Base-by-base conservation (phyloP, 1,140 invertebrate species). In the Scaptodrosophila lebanonensis region DNA sequence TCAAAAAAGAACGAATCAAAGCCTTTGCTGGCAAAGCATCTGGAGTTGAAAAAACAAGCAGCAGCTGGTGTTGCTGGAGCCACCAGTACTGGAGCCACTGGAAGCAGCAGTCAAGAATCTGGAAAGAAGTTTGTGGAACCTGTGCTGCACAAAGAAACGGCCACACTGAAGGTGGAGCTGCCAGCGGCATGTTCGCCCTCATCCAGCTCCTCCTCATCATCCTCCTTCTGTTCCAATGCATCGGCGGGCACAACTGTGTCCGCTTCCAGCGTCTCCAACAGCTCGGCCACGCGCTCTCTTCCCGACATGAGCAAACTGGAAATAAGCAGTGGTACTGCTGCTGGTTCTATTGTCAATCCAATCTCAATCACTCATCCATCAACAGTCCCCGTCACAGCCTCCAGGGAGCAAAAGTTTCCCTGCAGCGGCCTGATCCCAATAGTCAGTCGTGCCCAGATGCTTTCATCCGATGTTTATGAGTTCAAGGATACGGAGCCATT, bases 401-500 rank as follows among this genome's bases (percentile, higher is more conserved):
- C 27, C 36, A 82, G 69, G 51, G 70, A 82, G 16, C 44, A 42
- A 7, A 82, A 85, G 49, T 83, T 83, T 29, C 65, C 72, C 33
- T 54, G 44, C 32, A 54, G 45, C 29, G 27, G 39, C 7, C 16
- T 13, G 15, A 89, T 90, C 3, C 25, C 16, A 30, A 22, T n/a
- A 33, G 17, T 27, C 11, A 17, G 43, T 13, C 17, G 35, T 35
- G 17, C 33, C 15, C 83, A 84, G 38, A 29, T 70, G 3, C 59
- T 66, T 1, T 76, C 84, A 16, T 82, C 84, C 66, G 94, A 79
- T 40, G 62, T 79, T 9, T 96, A 96, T 67, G 94, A 96, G 85
- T 96, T 96, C 71, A 95, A 95, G 86, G 94, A 96, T 87, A 93
- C 93, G 0, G 94, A 95, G 86, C 93, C 94, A 0, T 95, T 95